phyloP scores from a whole-genome alignment of 2,888 invertebrate genomes.

The Drosophila phalerata region DNA sequence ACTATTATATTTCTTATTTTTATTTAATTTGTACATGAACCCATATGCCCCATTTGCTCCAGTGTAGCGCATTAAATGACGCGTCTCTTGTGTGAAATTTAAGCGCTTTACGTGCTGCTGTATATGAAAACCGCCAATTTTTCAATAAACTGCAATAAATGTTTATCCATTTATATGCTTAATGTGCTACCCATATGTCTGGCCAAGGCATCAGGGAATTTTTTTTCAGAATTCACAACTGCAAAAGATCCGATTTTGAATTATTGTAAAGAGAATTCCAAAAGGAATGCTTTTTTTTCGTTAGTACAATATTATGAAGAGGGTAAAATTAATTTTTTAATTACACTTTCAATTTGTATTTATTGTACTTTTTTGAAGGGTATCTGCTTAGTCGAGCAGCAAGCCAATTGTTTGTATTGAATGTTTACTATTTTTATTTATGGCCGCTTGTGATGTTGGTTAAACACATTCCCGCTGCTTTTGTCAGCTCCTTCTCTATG shows the following conservation, averaged over 20 bases:
- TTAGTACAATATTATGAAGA: background rate
- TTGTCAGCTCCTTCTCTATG: slow-evolving; percentile 9
- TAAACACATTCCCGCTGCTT: slow-evolving; percentile 43
- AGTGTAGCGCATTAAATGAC: slow-evolving; percentile 50
- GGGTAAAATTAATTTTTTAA: background rate
- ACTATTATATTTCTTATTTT: background rate
- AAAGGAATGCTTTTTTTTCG: background rate
- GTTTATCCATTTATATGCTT: slow-evolving; percentile 78
- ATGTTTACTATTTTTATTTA: slow-evolving; percentile 42
- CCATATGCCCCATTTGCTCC: slow-evolving; percentile 4
- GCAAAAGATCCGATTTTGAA: background rate
- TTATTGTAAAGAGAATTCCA: background rate
- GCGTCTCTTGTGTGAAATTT: slow-evolving; percentile 70
- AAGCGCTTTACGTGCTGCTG: slow-evolving; percentile 56
- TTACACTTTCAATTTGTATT: background rate
- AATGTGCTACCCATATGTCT: slow-evolving; percentile 49
- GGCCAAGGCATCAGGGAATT: slow-evolving; percentile 1
- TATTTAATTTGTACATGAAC: background rate
- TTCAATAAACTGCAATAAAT: slow-evolving; percentile 82
- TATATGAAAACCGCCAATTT: slow-evolving; percentile 76
- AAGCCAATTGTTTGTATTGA: background rate
- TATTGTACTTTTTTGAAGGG: background rate
- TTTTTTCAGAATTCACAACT: background rate
- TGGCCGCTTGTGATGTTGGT: slow-evolving; percentile 41
- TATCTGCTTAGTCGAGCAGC: slow-evolving; percentile 19